Evolutionary conservation across 2,888 invertebrate genomes (phyloP), one percentile per base, ranked within the genome.

Genomic region (Microdon myrmicae): DNA sequence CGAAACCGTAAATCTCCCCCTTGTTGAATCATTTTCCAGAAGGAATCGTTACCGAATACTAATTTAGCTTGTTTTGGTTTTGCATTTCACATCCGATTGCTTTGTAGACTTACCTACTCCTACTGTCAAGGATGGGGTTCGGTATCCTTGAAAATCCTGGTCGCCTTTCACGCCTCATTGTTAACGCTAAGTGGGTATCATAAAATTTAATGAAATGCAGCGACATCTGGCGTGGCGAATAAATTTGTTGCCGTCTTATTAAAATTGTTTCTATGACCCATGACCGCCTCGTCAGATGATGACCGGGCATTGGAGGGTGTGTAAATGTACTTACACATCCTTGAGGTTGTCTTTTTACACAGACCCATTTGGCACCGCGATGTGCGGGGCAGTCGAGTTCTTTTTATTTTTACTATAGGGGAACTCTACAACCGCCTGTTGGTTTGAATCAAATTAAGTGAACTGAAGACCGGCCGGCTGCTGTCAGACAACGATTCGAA

Each of bases 161-260:
- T 45, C 6, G 17, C 10, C 10, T 16, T 14, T 17, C 28, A n/a
- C 22, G 1, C 17, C 12, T 3, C 37, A 14, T 26, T 49, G 44
- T 45, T 45, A 34, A 53, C 64, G 37, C 56, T 64, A 56, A 64
- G 56, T 64, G 58, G 25, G 32, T 58, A 58, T 58, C 37, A 58
- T 64, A 64, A 64, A 64, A 64, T 64, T 64, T 64, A 58, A 64
- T 64, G 64, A 64, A 64, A 64, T 64, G 58, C 47, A 58, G 64
- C 64, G 58, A 64, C 64, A 64, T 64, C 64, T 64, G 58, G 41
- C 58, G 51, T 43, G 47, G 51, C 53, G 64, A 64, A 64, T 58
- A 64, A 56, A 64, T 64, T 64, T 58, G 64, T 64, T 64, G 64
- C 58, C 51, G 64, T 56, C 53, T 64, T 64, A 64, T 56, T 64